phyloP scores from a whole-genome alignment of 2,797 vertebrate genomes.

The Miichthys miiuy region DNA sequence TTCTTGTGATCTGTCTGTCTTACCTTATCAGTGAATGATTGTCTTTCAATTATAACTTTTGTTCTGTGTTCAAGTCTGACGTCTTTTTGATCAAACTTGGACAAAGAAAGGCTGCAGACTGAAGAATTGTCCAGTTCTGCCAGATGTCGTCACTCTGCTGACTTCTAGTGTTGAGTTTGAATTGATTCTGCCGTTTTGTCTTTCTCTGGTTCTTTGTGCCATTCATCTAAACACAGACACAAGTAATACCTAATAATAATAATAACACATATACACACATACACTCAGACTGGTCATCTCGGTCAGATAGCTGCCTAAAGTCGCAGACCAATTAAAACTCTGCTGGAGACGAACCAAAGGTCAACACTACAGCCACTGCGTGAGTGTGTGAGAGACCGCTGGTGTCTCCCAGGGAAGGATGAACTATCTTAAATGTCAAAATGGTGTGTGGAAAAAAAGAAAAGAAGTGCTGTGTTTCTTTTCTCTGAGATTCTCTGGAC shows the following conservation, averaged over 20 bases:
- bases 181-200: conserved; percentile 2
- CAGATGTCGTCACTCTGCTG: background rate
- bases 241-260: background rate
- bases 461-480: conserved; percentile 14
- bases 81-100: background rate
- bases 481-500: conserved; percentile 6
- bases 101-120: background rate
- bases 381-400: conserved; percentile 10
- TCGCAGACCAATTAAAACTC: conserved; percentile 71
- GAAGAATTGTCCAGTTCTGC: background rate
- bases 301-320: conserved; percentile 48
- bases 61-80: background rate
- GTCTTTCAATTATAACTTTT: background rate
- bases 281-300: conserved; percentile 10
- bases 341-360: conserved; percentile 70
- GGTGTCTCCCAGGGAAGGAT: conserved; percentile 44
- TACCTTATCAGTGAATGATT: no score
- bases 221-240: background rate
- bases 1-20: no score
- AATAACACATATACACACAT: background rate
- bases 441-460: background rate
- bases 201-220: background rate
- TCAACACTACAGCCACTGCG: conserved; percentile 39
- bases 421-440: conserved; percentile 67
- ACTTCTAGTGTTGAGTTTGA: background rate